Base-by-base conservation (phyloP, 2,888 invertebrate genomes). In the Drosophila austrosaltans region DNA sequence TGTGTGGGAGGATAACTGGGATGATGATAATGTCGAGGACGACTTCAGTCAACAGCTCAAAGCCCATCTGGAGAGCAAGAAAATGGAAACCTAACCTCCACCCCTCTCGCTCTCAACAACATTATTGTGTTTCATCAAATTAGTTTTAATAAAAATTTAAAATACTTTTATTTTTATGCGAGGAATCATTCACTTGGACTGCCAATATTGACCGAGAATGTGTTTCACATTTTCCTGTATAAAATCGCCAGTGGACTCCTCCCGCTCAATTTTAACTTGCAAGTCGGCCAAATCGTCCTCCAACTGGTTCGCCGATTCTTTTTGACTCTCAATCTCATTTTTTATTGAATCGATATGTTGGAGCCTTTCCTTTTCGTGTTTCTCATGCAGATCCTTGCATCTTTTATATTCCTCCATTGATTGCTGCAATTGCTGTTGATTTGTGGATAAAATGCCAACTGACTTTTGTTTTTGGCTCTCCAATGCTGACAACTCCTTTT, bases 1-100 rank as follows among this genome's bases (percentile, higher is more conserved):
- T 81, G 99, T 99, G 0, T 99, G 99, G 99, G 99, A 99, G 92
- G 99, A 99, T 91, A 99, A 99, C 91, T 99, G 99, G 99, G 99
- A 99, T 92, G 99, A 99, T 92, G 99, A 99, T 91, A 97, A 99
- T 88, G 96, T 98, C 12, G 99, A 99, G 92, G 99, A 99, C 92
- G 99, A 99, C 93, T 99, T 99, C 91, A 98, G 97, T 91, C 96
- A 97, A 90, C 99, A 99, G 91, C 93, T 99, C 69, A 96, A 97
- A 96, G 89, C 91, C 0, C 92, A 92, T 77, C 77, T 92, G 62
- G 92, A 92, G 69, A 91, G 90, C 69, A 91, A 92, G 78, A 90
- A 90, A 56, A 91, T 92, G 91, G 92, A 92, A 77, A 89, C 90
- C 59, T 91, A 83, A 56, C 42, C 73, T 53, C 25, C 36, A 36